Evolutionary conservation across 2,797 vertebrate species (phyloP).

Genomic region (Heliangelus exortis): DNA sequence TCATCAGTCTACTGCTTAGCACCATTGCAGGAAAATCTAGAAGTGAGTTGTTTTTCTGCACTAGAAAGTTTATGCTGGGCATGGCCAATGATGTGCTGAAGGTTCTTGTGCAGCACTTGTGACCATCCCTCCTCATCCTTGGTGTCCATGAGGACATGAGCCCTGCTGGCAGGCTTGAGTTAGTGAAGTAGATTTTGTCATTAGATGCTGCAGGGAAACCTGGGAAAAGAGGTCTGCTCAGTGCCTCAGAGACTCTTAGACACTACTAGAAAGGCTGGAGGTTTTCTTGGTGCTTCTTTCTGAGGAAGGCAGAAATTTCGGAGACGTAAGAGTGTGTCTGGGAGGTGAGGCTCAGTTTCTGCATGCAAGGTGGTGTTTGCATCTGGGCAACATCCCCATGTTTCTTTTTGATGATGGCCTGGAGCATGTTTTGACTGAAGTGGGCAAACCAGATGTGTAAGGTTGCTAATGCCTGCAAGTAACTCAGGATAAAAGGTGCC

Average conservation of each 20-base stretch:
- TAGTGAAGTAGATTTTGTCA: not conserved
- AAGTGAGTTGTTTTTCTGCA: not conserved
- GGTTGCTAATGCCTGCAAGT: not conserved
- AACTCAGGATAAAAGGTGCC: not conserved
- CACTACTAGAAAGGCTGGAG: not conserved
- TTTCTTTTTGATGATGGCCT: not conserved
- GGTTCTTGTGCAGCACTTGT: rapidly evolving
- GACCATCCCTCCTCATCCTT: not conserved
- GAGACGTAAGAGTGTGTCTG: not conserved
- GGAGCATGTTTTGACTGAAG: rapidly evolving
- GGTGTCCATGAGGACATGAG: not conserved
- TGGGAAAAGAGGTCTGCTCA: not conserved
- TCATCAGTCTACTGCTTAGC: not conserved
- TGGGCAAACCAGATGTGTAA: not conserved
- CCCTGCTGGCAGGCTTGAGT: not conserved
- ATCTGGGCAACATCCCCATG: rapidly evolving
- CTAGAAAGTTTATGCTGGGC: not conserved
- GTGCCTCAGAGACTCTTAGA: not conserved
- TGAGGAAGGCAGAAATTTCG: not conserved
- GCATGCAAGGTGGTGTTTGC: not conserved
- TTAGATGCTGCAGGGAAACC: rapidly evolving
- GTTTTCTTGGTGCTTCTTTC: not conserved
- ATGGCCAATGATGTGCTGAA: not conserved
- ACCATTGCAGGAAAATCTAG: not conserved
- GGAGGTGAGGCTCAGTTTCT: not conserved